Conservation (phyloP, 2,797 vertebrate genomes). For the Limnodromus scolopaceus region DNA sequence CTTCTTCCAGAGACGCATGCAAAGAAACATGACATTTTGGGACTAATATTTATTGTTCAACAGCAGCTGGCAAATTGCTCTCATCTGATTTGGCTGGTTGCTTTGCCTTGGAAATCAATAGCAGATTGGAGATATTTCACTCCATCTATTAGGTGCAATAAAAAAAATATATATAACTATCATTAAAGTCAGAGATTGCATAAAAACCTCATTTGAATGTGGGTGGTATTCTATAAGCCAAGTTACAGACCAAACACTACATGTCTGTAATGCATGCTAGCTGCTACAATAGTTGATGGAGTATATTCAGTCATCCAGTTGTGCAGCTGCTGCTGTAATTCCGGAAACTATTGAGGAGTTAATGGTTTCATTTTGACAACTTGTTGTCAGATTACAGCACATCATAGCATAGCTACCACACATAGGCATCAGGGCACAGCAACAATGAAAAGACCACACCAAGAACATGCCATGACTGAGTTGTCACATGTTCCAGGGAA, state of each 20-base stretch:
- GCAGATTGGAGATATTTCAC: constrained; percentile 39
- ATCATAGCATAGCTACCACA: not conserved
- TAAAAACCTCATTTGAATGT: not conserved
- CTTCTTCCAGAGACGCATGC: not conserved
- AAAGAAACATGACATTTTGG: constrained; percentile 29
- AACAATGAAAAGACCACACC: not conserved
- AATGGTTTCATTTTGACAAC: not conserved
- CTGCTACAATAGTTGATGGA: not conserved
- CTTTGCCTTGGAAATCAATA: constrained; percentile 21
- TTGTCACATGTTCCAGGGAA: not conserved
- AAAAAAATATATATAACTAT: not conserved
- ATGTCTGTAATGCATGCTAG: not conserved
- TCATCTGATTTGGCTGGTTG: constrained; percentile 42
- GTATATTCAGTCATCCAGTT: not conserved
- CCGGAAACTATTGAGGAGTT: not conserved
- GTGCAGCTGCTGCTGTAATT: not conserved
- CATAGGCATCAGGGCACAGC: not conserved
- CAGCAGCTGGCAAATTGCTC: constrained; percentile 45
- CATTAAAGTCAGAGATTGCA: not conserved
- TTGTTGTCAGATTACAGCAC: not conserved
- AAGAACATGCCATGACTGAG: not conserved
- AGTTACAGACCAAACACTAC: not conserved
- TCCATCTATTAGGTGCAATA: constrained; percentile 4
- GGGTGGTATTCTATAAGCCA: not conserved
- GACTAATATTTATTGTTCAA: constrained; percentile 42